phyloP scores from a whole-genome alignment of 2,797 vertebrate genomes.

The Cetoscarus ocellatus region DNA sequence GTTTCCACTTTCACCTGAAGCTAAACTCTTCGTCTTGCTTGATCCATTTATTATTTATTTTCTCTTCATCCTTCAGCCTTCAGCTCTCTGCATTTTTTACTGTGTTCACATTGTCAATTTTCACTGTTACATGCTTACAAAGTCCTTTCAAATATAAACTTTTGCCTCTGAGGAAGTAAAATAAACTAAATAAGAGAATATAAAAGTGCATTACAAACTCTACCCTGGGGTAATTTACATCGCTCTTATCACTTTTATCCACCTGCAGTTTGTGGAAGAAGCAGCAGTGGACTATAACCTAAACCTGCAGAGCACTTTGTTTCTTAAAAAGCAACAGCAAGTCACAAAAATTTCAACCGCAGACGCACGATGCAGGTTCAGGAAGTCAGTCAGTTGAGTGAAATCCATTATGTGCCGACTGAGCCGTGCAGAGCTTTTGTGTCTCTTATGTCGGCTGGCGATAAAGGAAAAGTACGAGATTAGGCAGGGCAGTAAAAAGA shows the following conservation, averaged over 20 bases:
- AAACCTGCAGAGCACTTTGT: not conserved
- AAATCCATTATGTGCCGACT: not conserved
- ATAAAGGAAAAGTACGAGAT: conserved; percentile 13
- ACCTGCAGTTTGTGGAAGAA: not conserved
- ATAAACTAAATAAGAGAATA: too few relatives aligned
- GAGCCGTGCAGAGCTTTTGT: not conserved
- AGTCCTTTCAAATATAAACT: too few relatives aligned
- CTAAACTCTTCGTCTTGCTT: too few relatives aligned
- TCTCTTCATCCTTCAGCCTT: too few relatives aligned
- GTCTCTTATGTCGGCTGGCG: conserved; percentile 4
- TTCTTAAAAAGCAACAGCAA: not conserved
- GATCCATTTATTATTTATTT: too few relatives aligned
- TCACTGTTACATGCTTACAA: too few relatives aligned
- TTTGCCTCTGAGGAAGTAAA: too few relatives aligned
- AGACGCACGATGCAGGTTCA: not conserved
- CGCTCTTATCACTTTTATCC: not conserved
- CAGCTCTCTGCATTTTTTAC: too few relatives aligned
- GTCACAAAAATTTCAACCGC: not conserved
- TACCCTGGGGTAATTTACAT: too few relatives aligned
- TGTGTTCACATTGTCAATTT: too few relatives aligned
- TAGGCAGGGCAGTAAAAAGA: conserved; percentile 10
- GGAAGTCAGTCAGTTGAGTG: not conserved
- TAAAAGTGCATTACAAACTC: too few relatives aligned
- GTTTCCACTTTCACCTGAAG: too few relatives aligned
- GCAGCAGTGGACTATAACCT: not conserved